Evolutionary conservation across 2,888 invertebrate genomes (phyloP).

Genomic region (Callyntrura sp.): DNA sequence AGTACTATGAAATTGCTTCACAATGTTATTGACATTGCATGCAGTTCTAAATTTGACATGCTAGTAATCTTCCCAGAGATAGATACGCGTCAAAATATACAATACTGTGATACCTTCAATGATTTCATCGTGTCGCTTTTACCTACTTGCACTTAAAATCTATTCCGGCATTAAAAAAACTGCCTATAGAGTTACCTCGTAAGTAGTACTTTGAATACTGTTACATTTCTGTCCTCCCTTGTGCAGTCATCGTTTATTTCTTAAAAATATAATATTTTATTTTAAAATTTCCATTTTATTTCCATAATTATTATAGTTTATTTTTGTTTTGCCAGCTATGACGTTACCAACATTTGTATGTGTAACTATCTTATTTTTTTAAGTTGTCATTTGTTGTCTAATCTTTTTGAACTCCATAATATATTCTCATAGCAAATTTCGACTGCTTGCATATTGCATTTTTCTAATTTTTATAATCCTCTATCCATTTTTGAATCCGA

Average conservation of each 20-base stretch:
- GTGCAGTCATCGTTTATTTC: background rate
- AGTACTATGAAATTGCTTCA: too few relatives aligned
- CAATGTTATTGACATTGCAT: too few relatives aligned
- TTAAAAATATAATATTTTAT: background rate
- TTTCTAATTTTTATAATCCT: background rate
- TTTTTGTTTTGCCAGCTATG: background rate
- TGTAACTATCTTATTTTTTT: background rate
- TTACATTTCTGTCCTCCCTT: conserved; percentile 17
- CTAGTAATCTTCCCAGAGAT: too few relatives aligned
- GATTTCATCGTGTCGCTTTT: background rate
- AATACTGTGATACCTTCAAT: background rate
- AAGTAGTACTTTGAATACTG: background rate
- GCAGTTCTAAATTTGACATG: too few relatives aligned
- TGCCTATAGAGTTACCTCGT: background rate
- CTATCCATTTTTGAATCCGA: background rate
- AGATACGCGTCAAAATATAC: too few relatives aligned
- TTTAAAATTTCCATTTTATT: conserved; percentile 2
- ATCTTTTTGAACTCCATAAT: background rate
- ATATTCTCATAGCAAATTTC: too few relatives aligned
- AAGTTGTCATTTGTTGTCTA: background rate
- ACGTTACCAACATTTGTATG: background rate
- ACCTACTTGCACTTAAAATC: conserved; percentile 2
- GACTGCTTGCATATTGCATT: conserved; percentile 14
- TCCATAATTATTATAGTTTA: background rate
- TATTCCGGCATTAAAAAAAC: background rate